Evolutionary conservation across 2,113 vertebrate genomes (phyloP).

Genomic region (Atlantisia rogersi): DNA sequence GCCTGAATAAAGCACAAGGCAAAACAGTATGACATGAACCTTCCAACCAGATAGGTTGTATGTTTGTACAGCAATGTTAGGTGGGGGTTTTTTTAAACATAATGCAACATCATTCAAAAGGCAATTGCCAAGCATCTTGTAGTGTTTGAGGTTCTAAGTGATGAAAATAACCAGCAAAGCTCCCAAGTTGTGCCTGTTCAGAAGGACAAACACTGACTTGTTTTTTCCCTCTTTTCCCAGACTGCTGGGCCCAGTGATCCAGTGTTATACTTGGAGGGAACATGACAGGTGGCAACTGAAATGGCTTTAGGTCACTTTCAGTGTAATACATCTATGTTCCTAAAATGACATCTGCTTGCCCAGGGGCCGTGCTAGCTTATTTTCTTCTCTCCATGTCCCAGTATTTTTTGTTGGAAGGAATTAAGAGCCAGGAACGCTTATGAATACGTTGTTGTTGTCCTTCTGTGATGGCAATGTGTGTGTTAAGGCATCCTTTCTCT

Average conservation of each 20-base stretch:
- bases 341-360: constrained; percentile 25
- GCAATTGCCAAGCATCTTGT: background rate
- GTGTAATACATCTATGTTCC: background rate
- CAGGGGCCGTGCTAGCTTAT: constrained; percentile 3
- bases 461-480: background rate
- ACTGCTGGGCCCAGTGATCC: background rate
- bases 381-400: background rate
- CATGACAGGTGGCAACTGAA: constrained; percentile 19
- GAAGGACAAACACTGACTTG: background rate
- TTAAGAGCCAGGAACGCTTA: background rate
- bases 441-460: background rate
- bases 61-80: background rate
- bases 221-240: background rate
- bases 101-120: background rate
- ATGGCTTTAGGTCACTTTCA: background rate
- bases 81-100: background rate
- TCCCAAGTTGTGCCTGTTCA: background rate
- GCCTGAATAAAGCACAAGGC: constrained; percentile 51
- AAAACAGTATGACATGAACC: background rate
- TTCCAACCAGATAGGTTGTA: background rate
- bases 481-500: background rate
- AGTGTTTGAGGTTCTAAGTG: background rate
- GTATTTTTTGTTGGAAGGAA: background rate
- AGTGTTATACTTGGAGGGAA: background rate
- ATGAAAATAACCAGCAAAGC: background rate